A percentile compares a stretch with the other conserved stretches of the same genome.
Evolutionary conservation across 2,797 vertebrate genomes (phyloP).

Genomic region (Loriculus beryllinus): DNA sequence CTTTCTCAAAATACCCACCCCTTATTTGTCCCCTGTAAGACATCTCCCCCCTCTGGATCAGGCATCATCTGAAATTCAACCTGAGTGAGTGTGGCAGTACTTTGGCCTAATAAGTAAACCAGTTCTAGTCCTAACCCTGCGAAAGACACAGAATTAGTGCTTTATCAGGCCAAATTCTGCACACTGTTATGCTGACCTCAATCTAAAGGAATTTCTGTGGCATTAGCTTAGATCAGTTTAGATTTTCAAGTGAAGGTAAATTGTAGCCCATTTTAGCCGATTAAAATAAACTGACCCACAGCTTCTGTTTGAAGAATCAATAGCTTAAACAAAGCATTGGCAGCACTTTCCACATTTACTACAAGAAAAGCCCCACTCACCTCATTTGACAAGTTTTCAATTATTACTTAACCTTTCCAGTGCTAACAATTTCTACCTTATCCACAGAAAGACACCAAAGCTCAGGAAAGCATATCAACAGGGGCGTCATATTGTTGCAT

Average conservation of each 20-base stretch:
- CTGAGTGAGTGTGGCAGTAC: background rate
- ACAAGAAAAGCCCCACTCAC: background rate
- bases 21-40: background rate
- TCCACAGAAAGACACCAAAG: background rate
- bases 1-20: background rate
- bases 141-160: background rate
- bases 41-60: background rate
- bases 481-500: background rate
- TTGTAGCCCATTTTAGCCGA: background rate
- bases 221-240: background rate
- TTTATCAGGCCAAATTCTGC: background rate
- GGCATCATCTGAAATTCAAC: background rate
- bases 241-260: background rate
- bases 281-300: background rate
- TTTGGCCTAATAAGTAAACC: background rate
- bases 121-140: background rate
- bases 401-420: background rate
- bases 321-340: background rate
- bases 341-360: background rate
- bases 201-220: background rate
- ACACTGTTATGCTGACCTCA: background rate
- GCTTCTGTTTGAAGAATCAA: background rate
- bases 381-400: background rate
- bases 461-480: background rate
- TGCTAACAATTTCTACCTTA: background rate